These are phyloP conservation scores for Epinephelus cyanopodus DNA, from an alignment of 2,113 vertebrate genomes.

Conservation along the genomic window DNA sequence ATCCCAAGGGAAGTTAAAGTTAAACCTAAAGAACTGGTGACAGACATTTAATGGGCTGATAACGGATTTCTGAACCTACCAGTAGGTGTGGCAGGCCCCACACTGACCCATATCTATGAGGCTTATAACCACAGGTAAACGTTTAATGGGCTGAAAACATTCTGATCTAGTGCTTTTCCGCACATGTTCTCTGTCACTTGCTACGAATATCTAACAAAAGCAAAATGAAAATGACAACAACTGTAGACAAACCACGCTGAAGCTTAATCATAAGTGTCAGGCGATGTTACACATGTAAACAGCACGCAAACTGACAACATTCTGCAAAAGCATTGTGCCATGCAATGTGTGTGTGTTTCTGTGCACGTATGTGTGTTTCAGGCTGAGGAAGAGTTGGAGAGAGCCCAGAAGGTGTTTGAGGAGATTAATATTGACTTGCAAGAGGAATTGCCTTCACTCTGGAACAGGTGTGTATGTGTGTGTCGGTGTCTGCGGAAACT, in stretches of 20 bases:
- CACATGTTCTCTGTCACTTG: background rate
- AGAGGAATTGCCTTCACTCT: constrained; percentile 97
- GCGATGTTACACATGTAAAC: background rate
- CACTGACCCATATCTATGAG: too few relatives aligned
- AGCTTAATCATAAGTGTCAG: background rate
- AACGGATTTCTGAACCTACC: too few relatives aligned
- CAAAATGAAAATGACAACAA: constrained; percentile 6
- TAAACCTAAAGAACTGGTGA: too few relatives aligned
- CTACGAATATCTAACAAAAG: background rate
- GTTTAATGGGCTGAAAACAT: too few relatives aligned
- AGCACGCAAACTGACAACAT: background rate
- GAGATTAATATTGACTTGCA: constrained; percentile 98
- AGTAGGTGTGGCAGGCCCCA: too few relatives aligned
- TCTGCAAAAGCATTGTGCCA: background rate
- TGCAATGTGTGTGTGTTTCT: background rate
- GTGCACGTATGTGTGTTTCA: constrained; percentile 71
- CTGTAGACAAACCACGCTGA: background rate
- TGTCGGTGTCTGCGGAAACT: background rate
- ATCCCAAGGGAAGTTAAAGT: too few relatives aligned
- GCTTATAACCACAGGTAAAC: too few relatives aligned
- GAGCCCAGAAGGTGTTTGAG: constrained; percentile 98
- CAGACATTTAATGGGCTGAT: too few relatives aligned
- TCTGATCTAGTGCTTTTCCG: background rate
- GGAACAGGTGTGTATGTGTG: constrained; percentile 91
- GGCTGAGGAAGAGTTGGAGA: constrained; percentile 97